Conservation (phyloP, 2,113 vertebrate species). For the Lichenostomus cassidix region DNA sequence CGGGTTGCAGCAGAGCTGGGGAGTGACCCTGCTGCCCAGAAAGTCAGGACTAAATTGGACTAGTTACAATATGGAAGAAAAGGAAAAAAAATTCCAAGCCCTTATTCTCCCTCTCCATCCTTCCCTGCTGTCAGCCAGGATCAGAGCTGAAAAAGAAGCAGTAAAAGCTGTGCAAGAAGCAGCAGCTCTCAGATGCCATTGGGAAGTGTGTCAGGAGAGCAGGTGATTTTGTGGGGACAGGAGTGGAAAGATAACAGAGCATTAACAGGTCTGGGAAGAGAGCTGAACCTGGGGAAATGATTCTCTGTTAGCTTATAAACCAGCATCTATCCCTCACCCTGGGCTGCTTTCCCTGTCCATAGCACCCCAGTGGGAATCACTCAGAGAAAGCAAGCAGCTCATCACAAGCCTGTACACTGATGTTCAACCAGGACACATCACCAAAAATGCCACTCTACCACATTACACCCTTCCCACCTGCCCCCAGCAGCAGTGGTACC, state of each 20-base stretch:
- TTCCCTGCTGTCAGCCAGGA: not conserved
- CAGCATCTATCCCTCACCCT: not conserved
- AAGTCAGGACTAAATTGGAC: not conserved
- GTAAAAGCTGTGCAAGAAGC: not conserved
- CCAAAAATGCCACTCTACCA: accelerated
- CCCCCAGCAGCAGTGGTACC: not conserved
- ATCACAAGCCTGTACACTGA: not conserved
- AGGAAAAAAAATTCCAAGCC: not conserved
- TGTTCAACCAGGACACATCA: not conserved
- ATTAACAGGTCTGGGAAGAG: not conserved
- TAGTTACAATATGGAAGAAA: not conserved
- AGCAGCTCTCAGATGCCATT: not conserved
- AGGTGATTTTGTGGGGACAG: not conserved
- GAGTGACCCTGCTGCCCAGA: not conserved
- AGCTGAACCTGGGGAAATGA: not conserved
- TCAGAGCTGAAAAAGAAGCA: not conserved
- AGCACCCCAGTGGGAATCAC: not conserved
- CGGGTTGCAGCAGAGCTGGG: not conserved
- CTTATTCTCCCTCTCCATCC: not conserved
- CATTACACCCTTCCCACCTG: accelerated
- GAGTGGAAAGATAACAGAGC: accelerated
- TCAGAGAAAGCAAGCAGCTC: not conserved
- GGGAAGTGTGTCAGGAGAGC: not conserved
- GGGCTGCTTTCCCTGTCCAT: not conserved
- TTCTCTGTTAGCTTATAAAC: accelerated